A percentile compares a stretch with the other conserved stretches of the same genome.
Conservation (phyloP, 1,140 invertebrate genomes). For the Lepidostoma basale region DNA sequence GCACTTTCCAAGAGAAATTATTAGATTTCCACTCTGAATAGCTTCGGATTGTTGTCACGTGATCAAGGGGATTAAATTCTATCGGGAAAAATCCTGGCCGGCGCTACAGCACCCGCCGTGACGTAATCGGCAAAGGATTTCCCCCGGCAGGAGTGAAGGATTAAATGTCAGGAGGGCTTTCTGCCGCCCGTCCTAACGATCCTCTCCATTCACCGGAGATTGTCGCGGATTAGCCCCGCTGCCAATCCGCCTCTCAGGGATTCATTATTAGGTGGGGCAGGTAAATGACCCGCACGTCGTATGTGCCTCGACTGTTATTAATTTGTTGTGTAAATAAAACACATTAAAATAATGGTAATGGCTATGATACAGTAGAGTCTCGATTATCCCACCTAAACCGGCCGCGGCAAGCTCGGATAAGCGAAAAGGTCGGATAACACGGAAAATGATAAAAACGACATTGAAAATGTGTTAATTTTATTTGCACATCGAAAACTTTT, state of each 20-base stretch:
- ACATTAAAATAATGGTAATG: no score
- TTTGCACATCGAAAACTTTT: no score
- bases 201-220: constrained; percentile 11
- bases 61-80: not conserved
- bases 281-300: constrained; percentile 8
- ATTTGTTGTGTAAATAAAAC: no score
- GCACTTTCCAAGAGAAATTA: no score
- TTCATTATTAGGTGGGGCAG: not conserved
- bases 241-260: not conserved
- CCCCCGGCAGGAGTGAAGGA: constrained; percentile 17
- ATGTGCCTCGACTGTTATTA: no score
- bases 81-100: not conserved
- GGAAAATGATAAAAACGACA: no score
- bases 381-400: no score
- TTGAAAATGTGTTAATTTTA: no score
- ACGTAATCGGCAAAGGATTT: constrained; percentile 19
- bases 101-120: not conserved
- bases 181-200: constrained; percentile 14
- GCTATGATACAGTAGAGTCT: no score
- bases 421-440: no score
- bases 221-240: constrained; percentile 8
- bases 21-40: no score
- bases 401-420: no score
- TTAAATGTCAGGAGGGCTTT: constrained; percentile 22
- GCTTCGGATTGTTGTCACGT: not conserved